Base-by-base conservation (phyloP, 2,113 vertebrate species). In the Labrus mixtus region DNA sequence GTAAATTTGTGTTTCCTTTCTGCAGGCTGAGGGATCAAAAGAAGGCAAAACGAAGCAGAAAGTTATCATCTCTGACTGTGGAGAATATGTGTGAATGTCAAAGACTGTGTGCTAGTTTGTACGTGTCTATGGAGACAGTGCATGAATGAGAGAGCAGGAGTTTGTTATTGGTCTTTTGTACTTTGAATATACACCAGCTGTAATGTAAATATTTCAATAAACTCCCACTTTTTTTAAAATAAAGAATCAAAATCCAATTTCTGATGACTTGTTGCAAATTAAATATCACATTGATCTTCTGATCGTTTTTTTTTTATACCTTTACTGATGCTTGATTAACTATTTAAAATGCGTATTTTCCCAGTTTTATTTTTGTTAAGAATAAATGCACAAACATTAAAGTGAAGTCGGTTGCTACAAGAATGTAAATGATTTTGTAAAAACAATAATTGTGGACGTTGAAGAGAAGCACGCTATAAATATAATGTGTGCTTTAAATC, bases 11-110 rank as follows among this genome's bases (percentile, higher is more conserved):
- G 37, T 6, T 69, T 79, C 63, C 78, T 55, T 22, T 0, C 60
- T 19, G 11, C 89, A 99, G 97, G 97, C 96, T 82, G 96, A 98
- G 83, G 98, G 97, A 79, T 89, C 89, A 88, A 99, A 99, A 73
- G 97, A 98, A 0, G 97, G 98, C 73, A 99, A 99, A 68, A 93
- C 97, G 0, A 97, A 97, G 92, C 95, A 99, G 93, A 99, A 99
- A 85, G 95, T 99, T 80, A 97, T 99, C 66, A 96, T 99, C 57
- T 95, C 97, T 0, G 96, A 98, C 92, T 99, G 97, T 3, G 98
- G 97, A 67, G 97, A 99, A 88, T 96, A 95, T 22, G 90, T 91
- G 4, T 99, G 93, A 93, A 96, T 0, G 13, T 51, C 58, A 23
- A 53, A 36, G 4, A 45, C 8, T 2, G 33, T 23, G 37, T 37